phyloP scores from a whole-genome alignment of 2,113 vertebrate genomes.

The Crypturellus undulatus region DNA sequence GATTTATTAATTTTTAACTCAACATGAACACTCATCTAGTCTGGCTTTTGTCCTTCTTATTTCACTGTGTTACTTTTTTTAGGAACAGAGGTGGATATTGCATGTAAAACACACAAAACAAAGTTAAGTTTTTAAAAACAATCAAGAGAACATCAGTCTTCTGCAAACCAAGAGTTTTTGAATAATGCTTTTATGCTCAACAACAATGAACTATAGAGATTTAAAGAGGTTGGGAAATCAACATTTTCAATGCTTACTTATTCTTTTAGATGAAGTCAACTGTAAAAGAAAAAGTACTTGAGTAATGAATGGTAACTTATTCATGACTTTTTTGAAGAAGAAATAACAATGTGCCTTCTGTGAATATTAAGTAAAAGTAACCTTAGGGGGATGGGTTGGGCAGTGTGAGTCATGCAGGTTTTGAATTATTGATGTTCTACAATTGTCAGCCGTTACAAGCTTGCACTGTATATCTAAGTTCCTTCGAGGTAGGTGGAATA shows the following conservation, averaged over 20 bases:
- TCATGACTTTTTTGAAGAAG: conserved; percentile 36
- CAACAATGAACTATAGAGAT: neutral
- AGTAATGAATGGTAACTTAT: conserved; percentile 62
- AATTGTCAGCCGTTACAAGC: conserved; percentile 1
- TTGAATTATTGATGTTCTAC: conserved; percentile 50
- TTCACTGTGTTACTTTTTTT: neutral
- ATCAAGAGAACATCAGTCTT: neutral
- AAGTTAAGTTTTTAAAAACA: neutral
- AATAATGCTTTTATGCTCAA: neutral
- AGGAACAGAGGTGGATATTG: neutral
- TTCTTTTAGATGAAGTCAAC: conserved; percentile 3
- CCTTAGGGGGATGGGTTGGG: conserved; percentile 50
- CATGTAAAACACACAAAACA: neutral
- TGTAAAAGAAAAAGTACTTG: neutral
- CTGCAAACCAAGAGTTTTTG: neutral
- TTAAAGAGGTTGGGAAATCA: conserved; percentile 10
- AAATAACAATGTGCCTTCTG: conserved; percentile 52
- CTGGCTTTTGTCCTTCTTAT: neutral
- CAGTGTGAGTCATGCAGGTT: conserved; percentile 43
- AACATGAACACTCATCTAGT: neutral
- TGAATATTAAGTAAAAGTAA: conserved; percentile 39
- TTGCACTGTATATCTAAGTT: neutral
- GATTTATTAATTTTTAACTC: neutral
- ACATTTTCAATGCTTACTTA: neutral
- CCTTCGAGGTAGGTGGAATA: conserved; percentile 43